Evolutionary conservation across 2,797 vertebrate species (phyloP).

Genomic region (Graptemys geographica): DNA sequence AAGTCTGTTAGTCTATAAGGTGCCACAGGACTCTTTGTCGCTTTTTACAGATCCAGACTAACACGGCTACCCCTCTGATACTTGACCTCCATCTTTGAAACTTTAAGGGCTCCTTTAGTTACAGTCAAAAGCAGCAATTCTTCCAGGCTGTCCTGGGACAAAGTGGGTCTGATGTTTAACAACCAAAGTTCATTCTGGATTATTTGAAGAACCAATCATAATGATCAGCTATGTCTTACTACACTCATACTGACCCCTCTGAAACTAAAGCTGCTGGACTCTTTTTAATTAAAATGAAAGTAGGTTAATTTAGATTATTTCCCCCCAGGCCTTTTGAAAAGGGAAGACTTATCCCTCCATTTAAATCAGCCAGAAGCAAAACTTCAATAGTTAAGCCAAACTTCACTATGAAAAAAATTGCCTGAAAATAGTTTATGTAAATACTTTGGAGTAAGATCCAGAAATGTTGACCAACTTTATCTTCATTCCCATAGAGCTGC

Average conservation of each 20-base stretch:
- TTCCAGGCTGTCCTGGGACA: not conserved
- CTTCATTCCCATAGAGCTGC: not conserved
- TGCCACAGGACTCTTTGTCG: too few relatives aligned
- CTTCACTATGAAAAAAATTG: not conserved
- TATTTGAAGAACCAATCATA: conserved; percentile 26
- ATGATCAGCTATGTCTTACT: not conserved
- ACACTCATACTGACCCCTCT: not conserved
- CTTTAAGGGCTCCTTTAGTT: not conserved
- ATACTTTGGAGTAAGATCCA: not conserved
- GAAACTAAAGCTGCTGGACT: not conserved
- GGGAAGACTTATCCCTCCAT: not conserved
- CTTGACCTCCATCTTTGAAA: not conserved
- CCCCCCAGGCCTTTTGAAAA: not conserved
- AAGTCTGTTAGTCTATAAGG: too few relatives aligned
- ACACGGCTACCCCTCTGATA: too few relatives aligned
- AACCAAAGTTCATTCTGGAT: not conserved
- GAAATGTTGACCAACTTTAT: not conserved
- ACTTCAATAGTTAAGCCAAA: conserved; percentile 16
- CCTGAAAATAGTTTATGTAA: not conserved
- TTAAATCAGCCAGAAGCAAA: not conserved
- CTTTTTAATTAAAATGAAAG: not conserved
- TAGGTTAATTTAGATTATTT: not conserved
- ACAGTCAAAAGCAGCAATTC: not conserved
- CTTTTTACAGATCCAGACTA: too few relatives aligned
- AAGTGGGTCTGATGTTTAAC: not conserved